A percentile compares a stretch with the other conserved stretches of the same genome.
Conservation (phyloP, 2,888 invertebrate genomes). For the Scaptodrosophila latifasciaeformis region DNA sequence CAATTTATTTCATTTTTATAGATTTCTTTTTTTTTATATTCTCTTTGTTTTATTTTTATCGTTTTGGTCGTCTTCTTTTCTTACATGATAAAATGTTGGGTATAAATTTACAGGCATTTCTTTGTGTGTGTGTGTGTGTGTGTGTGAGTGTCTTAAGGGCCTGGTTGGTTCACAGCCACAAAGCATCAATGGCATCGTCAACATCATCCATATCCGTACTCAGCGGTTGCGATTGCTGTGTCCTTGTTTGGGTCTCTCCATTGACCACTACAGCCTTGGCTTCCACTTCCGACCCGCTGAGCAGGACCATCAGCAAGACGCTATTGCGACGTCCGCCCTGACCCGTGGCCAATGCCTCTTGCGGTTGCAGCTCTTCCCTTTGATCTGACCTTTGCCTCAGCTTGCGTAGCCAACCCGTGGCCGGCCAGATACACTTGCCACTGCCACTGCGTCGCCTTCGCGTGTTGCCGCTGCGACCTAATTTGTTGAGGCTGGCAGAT, state of each 20-base stretch:
- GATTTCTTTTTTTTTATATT: not conserved
- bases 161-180: constrained; percentile 43
- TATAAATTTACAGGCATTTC: constrained; percentile 3
- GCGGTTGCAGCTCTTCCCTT: constrained; percentile 9
- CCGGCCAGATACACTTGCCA: constrained; percentile 55
- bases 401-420: constrained; percentile 58
- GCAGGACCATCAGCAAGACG: constrained; percentile 51
- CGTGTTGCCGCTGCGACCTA: not conserved
- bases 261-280: constrained; percentile 57
- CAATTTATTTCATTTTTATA: not conserved
- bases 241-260: constrained; percentile 35
- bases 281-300: constrained; percentile 52
- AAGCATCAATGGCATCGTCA: constrained; percentile 55
- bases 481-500: not conserved
- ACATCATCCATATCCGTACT: constrained; percentile 35
- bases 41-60: not conserved
- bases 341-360: not conserved
- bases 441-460: constrained; percentile 50
- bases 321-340: constrained; percentile 37
- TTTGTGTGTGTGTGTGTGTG: constrained; percentile 1
- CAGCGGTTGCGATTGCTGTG: constrained; percentile 30
- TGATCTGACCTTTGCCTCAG: constrained; percentile 39
- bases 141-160: not conserved
- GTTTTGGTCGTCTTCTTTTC: not conserved
- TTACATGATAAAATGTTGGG: constrained; percentile 7